Percentiles rank a stretch among this genome's conserved stretches.
Conservation (phyloP, 2,797 vertebrate species). For the Bradypus variegatus region DNA sequence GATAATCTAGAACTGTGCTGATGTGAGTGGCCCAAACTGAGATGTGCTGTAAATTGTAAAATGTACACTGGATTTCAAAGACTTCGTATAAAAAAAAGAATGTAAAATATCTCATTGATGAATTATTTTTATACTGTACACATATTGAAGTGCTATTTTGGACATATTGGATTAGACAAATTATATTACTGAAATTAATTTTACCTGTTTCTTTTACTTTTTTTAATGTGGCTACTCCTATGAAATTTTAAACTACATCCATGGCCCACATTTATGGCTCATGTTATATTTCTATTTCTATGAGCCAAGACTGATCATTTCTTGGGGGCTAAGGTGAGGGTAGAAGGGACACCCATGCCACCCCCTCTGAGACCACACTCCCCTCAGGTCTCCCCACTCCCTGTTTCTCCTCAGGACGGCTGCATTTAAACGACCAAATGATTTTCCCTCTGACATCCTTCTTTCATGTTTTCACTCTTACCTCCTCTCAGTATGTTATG, state of each 20-base stretch:
- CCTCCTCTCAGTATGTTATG: not conserved
- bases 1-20: not conserved
- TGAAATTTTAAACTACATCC: not conserved
- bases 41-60: not conserved
- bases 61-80: not conserved
- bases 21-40: not conserved
- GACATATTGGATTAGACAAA: not conserved
- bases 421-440: not conserved
- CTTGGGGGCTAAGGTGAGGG: not conserved
- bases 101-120: not conserved
- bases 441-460: rapidly evolving
- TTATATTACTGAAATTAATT: not conserved
- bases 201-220: not conserved
- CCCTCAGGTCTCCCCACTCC: not conserved
- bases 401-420: not conserved
- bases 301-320: not conserved
- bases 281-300: not conserved
- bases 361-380: not conserved
- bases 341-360: not conserved
- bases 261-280: not conserved
- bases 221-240: not conserved
- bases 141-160: not conserved
- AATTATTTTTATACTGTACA: not conserved
- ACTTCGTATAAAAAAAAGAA: not conserved
- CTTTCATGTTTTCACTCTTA: not conserved